Evolutionary conservation across 2,797 vertebrate genomes (phyloP).

Genomic region (Darevskia mixta): DNA sequence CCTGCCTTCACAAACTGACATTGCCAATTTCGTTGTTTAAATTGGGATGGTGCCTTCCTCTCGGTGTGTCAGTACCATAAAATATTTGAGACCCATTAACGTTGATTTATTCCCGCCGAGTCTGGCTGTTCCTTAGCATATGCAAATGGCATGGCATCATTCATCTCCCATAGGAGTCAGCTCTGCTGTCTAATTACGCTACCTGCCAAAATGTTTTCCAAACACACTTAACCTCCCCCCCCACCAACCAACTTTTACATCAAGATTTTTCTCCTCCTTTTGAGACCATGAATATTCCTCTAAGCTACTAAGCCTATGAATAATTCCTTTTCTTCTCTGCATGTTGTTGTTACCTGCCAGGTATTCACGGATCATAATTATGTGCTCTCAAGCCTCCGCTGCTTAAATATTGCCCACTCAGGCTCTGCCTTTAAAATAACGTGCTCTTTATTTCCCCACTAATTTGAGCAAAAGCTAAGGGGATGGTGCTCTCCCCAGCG

Average conservation of each 20-base stretch:
- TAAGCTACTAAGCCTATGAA: slow-evolving; percentile 3
- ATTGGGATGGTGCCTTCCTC: neutral
- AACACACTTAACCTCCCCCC: slow-evolving; percentile 7
- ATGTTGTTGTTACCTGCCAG: slow-evolving; percentile 29
- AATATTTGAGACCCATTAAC: neutral
- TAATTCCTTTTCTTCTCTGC: slow-evolving; percentile 19
- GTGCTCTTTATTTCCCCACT: slow-evolving; percentile 1
- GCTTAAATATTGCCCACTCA: slow-evolving; percentile 20
- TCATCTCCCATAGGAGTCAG: slow-evolving; percentile 19
- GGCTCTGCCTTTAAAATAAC: neutral
- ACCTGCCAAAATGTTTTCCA: neutral
- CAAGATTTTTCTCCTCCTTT: slow-evolving; percentile 1
- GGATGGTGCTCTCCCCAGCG: neutral
- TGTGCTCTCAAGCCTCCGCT: neutral
- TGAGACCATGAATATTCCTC: slow-evolving; percentile 11
- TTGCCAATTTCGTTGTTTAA: neutral
- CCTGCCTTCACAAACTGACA: neutral
- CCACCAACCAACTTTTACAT: slow-evolving; percentile 3
- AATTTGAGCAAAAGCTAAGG: slow-evolving; percentile 6
- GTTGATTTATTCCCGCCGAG: neutral
- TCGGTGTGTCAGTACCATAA: neutral
- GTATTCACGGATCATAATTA: slow-evolving; percentile 3
- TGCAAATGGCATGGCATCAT: neutral
- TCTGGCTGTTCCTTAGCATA: neutral
- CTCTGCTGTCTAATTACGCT: neutral